Evolutionary conservation across 2,888 invertebrate genomes (phyloP).

Genomic region (Homarus gammarus): DNA sequence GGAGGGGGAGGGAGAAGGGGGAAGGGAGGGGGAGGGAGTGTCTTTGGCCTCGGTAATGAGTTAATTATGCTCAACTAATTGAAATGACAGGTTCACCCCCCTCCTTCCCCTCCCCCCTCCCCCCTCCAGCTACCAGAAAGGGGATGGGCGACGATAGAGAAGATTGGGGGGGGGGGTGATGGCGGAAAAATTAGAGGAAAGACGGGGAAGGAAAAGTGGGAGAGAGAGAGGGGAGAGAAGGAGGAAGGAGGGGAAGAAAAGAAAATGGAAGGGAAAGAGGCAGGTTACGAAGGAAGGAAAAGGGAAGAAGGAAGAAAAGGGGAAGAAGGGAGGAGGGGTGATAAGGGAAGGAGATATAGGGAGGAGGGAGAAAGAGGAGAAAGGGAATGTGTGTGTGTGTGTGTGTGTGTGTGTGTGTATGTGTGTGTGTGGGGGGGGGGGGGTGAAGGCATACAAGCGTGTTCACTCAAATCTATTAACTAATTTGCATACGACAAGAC

Average conservation of each 20-base stretch:
- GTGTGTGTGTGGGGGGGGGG: too few relatives aligned
- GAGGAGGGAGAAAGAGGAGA: neutral
- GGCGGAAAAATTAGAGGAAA: too few relatives aligned
- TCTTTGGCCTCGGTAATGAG: slow-evolving; percentile 7
- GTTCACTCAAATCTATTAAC: too few relatives aligned
- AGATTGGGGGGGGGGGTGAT: too few relatives aligned
- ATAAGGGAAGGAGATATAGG: neutral
- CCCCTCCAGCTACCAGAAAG: too few relatives aligned
- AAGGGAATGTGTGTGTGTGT: neutral
- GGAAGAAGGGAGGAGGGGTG: neutral
- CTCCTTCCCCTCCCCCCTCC: neutral
- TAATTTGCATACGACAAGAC: too few relatives aligned
- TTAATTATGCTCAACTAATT: slow-evolving; percentile 22
- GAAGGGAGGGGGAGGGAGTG: slow-evolving; percentile 25
- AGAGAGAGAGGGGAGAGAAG: neutral
- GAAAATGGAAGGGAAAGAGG: too few relatives aligned
- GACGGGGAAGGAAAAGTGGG: neutral
- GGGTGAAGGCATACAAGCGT: too few relatives aligned
- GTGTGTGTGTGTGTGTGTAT: neutral
- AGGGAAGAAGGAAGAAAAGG: too few relatives aligned
- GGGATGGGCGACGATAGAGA: too few relatives aligned
- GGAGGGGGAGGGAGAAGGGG: neutral
- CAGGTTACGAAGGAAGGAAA: too few relatives aligned
- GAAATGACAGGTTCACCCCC: slow-evolving; percentile 18
- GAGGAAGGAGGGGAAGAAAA: too few relatives aligned